phyloP scores from a whole-genome alignment of 2,888 invertebrate species.

The Achlya flavicornis region DNA sequence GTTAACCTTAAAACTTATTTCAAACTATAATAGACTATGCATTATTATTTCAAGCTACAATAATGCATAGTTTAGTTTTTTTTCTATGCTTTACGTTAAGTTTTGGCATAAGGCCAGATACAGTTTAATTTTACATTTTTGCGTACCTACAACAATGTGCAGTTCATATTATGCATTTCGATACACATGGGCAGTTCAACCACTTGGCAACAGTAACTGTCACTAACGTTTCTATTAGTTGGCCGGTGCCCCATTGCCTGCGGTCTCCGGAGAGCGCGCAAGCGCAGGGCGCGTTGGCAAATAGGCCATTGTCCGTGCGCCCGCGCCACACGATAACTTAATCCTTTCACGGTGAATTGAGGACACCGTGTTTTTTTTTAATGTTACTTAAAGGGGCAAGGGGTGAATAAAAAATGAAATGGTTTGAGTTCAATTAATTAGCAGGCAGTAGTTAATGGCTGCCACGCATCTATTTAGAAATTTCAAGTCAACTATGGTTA shows the following conservation, averaged over 20 bases:
- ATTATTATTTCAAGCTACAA: neutral
- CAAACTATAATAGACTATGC: neutral
- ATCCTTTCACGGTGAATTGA: constrained; percentile 23
- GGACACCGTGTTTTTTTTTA: neutral
- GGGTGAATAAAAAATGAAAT: too few relatives aligned
- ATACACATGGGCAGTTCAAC: neutral
- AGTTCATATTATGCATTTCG: neutral
- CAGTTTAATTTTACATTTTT: neutral
- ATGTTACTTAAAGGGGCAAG: neutral
- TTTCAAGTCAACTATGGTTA: neutral
- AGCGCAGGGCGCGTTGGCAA: constrained; percentile 29
- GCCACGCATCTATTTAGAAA: neutral
- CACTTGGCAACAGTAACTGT: constrained; percentile 9
- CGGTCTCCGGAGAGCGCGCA: constrained; percentile 21
- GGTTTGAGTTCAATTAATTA: too few relatives aligned
- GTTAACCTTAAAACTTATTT: neutral
- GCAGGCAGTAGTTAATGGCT: too few relatives aligned
- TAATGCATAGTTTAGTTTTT: too few relatives aligned
- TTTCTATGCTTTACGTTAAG: too few relatives aligned
- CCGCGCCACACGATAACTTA: constrained; percentile 30
- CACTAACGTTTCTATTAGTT: constrained; percentile 33
- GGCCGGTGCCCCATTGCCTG: constrained; percentile 41
- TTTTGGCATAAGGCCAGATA: too few relatives aligned
- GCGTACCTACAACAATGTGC: neutral
- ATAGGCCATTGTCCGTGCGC: constrained; percentile 42